A percentile compares a stretch with the other conserved stretches of the same genome.
phyloP scores from a whole-genome alignment of 1,140 invertebrate genomes.

The Platyura marginata region DNA sequence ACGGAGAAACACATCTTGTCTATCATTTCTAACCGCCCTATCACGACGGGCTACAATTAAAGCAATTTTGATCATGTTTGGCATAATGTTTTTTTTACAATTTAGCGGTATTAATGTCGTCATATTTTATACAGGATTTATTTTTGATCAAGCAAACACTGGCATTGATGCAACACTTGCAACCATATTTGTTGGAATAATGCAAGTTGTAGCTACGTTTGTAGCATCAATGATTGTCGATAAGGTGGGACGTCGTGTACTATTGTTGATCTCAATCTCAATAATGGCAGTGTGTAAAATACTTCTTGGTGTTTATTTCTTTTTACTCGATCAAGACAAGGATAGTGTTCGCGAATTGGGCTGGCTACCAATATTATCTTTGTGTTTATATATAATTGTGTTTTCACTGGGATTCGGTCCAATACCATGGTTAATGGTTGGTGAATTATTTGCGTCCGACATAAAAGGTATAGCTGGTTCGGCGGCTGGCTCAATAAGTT shows the following conservation, averaged over 20 bases:
- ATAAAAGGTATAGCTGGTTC: constrained; percentile 57
- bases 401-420: constrained; percentile 63
- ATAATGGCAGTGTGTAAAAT: constrained; percentile 41
- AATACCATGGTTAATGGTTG: constrained; percentile 63
- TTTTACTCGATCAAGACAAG: constrained; percentile 29
- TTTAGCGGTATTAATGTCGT: constrained; percentile 72
- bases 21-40: constrained; percentile 34
- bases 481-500: constrained; percentile 55
- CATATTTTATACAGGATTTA: constrained; percentile 56
- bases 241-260: constrained; percentile 46
- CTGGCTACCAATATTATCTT: constrained; percentile 49
- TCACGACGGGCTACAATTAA: constrained; percentile 38
- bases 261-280: constrained; percentile 41
- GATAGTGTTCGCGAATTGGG: constrained; percentile 30
- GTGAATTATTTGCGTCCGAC: constrained; percentile 51
- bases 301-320: constrained; percentile 42
- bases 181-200: constrained; percentile 57
- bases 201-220: constrained; percentile 56
- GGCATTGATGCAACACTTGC: constrained; percentile 30
- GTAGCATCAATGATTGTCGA: constrained; percentile 56
- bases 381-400: constrained; percentile 57
- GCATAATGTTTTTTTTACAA: constrained; percentile 73
- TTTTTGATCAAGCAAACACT: constrained; percentile 46
- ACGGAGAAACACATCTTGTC: no score
- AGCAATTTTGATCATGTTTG: constrained; percentile 50